Conservation (phyloP, 1,140 invertebrate genomes). For the Pantala flavescens region DNA sequence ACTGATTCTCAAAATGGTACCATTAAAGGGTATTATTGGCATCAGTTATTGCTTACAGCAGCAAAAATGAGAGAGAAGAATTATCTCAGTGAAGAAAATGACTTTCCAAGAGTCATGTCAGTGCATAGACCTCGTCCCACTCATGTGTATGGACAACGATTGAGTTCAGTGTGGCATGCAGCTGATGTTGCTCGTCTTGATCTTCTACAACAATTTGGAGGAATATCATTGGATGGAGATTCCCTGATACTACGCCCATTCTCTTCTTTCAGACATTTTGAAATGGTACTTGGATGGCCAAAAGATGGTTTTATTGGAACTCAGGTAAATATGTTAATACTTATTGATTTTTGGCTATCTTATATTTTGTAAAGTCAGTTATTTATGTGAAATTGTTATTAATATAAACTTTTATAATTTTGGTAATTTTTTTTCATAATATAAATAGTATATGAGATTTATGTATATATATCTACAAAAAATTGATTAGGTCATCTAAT, state of each 20-base stretch:
- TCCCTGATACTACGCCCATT: conserved; percentile 32
- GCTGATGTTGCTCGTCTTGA: conserved; percentile 32
- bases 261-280: conserved; percentile 31
- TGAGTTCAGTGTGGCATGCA: conserved; percentile 32
- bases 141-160: conserved; percentile 29
- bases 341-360: not conserved
- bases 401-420: too few relatives aligned
- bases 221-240: conserved; percentile 36
- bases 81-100: conserved; percentile 20
- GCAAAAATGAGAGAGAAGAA: conserved; percentile 16
- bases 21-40: conserved; percentile 27
- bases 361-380: too few relatives aligned
- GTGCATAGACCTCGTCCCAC: conserved; percentile 20
- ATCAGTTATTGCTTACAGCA: conserved; percentile 19
- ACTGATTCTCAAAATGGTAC: conserved; percentile 20
- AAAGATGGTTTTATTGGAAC: conserved; percentile 28
- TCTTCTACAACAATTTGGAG: conserved; percentile 31
- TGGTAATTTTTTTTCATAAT: too few relatives aligned
- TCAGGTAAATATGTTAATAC: conserved; percentile 25
- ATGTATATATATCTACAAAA: too few relatives aligned
- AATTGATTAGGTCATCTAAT: too few relatives aligned
- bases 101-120: conserved; percentile 11
- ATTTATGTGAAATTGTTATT: too few relatives aligned
- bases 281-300: conserved; percentile 35
- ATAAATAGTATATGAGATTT: too few relatives aligned